phyloP scores from a whole-genome alignment of 2,888 invertebrate species.

The Luffia ferchaultella region DNA sequence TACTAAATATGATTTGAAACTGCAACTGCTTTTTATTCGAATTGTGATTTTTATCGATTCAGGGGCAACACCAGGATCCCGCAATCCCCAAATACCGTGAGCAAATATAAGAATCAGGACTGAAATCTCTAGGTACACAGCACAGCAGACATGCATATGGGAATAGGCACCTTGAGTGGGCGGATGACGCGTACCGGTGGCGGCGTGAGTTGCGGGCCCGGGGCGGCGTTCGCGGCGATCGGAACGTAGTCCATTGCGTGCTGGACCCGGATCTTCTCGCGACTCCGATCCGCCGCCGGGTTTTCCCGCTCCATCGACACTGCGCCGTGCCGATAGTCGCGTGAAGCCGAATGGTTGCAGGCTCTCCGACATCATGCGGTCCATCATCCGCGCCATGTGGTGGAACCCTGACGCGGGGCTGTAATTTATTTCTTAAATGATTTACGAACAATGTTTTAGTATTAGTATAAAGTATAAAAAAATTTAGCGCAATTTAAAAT shows the following conservation, averaged over 20 bases:
- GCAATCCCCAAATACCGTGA: too few relatives aligned
- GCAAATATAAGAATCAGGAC: too few relatives aligned
- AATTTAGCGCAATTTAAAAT: too few relatives aligned
- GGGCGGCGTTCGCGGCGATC: slow-evolving; percentile 29
- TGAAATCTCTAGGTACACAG: too few relatives aligned
- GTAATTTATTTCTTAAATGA: too few relatives aligned
- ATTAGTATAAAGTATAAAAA: too few relatives aligned
- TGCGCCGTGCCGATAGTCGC: slow-evolving; percentile 65
- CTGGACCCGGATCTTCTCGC: slow-evolving; percentile 22
- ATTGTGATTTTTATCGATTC: too few relatives aligned
- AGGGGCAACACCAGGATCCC: too few relatives aligned
- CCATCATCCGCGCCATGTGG: slow-evolving; percentile 80
- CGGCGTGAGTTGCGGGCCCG: slow-evolving; percentile 26
- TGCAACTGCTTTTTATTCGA: too few relatives aligned
- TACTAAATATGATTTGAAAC: too few relatives aligned
- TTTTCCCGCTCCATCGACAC: slow-evolving; percentile 18
- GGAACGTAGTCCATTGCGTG: slow-evolving; percentile 37
- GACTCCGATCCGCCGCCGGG: slow-evolving; percentile 10
- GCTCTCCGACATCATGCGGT: slow-evolving; percentile 73
- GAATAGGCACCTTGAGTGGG: slow-evolving; percentile 43
- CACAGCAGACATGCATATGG: neutral
- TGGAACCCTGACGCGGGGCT: slow-evolving; percentile 69
- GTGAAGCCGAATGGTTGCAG: slow-evolving; percentile 73
- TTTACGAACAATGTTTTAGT: too few relatives aligned
- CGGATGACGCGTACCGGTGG: slow-evolving; percentile 45